phyloP scores from a whole-genome alignment of 2,888 invertebrate species.

The Hirtodrosophila histrioides region DNA sequence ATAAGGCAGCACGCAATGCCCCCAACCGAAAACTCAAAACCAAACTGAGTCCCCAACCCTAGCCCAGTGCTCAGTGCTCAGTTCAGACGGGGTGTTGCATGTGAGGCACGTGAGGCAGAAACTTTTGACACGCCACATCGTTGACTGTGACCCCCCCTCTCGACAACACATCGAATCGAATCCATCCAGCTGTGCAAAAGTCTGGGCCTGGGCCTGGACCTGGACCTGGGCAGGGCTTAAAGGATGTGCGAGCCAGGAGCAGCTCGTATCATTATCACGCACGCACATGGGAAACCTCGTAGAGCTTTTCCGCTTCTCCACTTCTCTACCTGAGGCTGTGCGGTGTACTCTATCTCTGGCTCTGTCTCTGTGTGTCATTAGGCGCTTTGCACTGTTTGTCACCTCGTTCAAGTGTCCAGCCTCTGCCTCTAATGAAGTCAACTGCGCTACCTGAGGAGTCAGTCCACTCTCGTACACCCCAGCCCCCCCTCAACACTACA shows the following conservation, averaged over 20 bases:
- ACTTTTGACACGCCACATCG: conserved; percentile 56
- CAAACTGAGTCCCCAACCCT: not conserved
- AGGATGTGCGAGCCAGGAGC: conserved; percentile 52
- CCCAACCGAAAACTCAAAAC: conserved; percentile 5
- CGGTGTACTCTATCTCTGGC: conserved; percentile 7
- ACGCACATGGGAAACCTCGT: conserved; percentile 33
- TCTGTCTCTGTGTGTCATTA: conserved; percentile 62
- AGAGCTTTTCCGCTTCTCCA: too few relatives aligned
- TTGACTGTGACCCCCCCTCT: not conserved
- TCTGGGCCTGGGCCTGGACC: conserved; percentile 15
- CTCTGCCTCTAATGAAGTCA: conserved; percentile 71
- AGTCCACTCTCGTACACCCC: conserved; percentile 7
- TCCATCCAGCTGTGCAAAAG: conserved; percentile 33
- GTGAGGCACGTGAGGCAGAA: conserved; percentile 41
- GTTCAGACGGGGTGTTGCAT: conserved; percentile 33
- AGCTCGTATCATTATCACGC: conserved; percentile 68
- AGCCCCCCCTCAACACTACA: conserved; percentile 6
- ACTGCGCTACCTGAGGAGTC: conserved; percentile 56
- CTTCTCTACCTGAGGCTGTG: not conserved
- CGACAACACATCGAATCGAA: conserved; percentile 6
- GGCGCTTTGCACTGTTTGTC: conserved; percentile 65
- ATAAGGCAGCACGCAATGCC: conserved; percentile 71
- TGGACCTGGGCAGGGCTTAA: conserved; percentile 31
- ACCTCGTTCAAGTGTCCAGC: conserved; percentile 67
- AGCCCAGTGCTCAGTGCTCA: conserved; percentile 12